Base-by-base conservation (phyloP, 2,888 invertebrate genomes). In the Leucania comma region DNA sequence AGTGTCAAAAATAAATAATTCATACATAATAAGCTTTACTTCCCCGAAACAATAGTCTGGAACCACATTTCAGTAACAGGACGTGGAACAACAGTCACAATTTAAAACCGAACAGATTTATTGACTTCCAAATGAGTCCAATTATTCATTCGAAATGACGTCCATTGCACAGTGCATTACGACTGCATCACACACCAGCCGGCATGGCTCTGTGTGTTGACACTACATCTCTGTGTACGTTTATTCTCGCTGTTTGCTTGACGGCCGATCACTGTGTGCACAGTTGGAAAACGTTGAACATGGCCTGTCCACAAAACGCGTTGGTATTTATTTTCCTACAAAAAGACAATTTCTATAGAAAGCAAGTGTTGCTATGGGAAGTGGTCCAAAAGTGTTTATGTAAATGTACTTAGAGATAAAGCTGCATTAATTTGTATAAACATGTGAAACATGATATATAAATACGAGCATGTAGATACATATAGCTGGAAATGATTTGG, bases 101-200 rank as follows among this genome's bases (percentile, higher is more conserved):
- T 78, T 76, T 80, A 71, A 80, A 80, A 71, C 71, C 54, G 38
- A 74, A 75, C 81, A 70, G 65, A 81, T 83, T 81, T 78, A 81
- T 81, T n/a, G 67, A 62, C 75, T 72, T 59, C 58, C 69, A 81
- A 83, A 82, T 81, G 78, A 82, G 78, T 72, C 60, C 75, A 83
- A 83, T 81, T 78, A 82, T 69, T 82, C 71, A 82, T 74, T 80
- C 58, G 65, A 65, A 78, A 78, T 82, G 75, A 75, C 59, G 65
- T 72, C 72, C 70, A 78, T 71, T 80, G 77, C 66, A 65, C 72
- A 73, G 65, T 81, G 73, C 60, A 79, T 82, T 83, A 83, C 71
- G 67, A 69, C 67, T 84, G 57, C 67, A 70, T 71, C 72, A 38
- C 26, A 74, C 59, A 35, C 14, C 53, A 57, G 29, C 48, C 63